Evolutionary conservation across 2,797 vertebrate species (phyloP), one percentile per base, ranked within the genome.

Genomic region (Helostoma temminkii): DNA sequence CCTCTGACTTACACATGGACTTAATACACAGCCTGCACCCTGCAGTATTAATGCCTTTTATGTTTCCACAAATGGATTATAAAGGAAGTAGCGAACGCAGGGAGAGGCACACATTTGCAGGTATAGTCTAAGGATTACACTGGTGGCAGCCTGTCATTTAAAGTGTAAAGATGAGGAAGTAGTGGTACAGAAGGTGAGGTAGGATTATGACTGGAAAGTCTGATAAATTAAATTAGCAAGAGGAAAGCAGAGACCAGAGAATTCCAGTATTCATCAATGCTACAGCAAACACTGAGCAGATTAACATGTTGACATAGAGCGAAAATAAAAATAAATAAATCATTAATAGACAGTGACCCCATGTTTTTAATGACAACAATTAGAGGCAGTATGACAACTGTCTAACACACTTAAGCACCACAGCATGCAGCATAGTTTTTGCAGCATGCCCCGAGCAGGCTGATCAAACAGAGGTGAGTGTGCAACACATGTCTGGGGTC

Each of bases 401-500:
- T n/a, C n/a, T n/a, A n/a, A n/a, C n/a, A n/a, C n/a, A n/a, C n/a
- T n/a, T n/a, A n/a, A n/a, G n/a, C n/a, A n/a, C n/a, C 48, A 52
- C 46, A 58, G 55, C 26, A 41, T 61, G 68, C 52, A 53, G 34
- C 12, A 14, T 3, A 5, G 65, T 46, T 59, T 70, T 24, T 59
- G 26, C 55, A 75, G 71, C 24, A 32, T 46, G 49, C 11, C 42
- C 63, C n/a, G 24, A 37, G 21, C 56, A 15, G 62, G 14, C 62
- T 80, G 78, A 82, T 84, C 71, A 75, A 69, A 78, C 84, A 55
- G 36, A 55, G 61, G 46, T 58, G 43, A 60, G 60, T 71, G 80
- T 78, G 80, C 34, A 82, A 66, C 88, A 88, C 86, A 91, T 87
- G 90, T 55, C 56, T 30, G 19, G 65, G 74, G 83, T 88, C 83